Evolutionary conservation across 2,888 invertebrate genomes (phyloP).

Genomic region (Chalcis sispes): DNA sequence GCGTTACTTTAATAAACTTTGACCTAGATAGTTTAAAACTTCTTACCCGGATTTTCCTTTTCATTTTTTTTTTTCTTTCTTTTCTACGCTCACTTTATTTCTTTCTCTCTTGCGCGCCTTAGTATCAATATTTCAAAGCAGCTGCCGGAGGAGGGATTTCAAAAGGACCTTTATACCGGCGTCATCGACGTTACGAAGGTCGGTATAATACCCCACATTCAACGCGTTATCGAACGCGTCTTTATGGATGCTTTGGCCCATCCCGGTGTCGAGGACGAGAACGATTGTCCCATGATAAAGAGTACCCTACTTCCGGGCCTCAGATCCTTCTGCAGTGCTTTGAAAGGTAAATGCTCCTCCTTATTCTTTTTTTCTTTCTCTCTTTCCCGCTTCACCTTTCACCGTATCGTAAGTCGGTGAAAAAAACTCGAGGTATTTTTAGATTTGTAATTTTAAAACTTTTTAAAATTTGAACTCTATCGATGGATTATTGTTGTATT

Average conservation of each 20-base stretch:
- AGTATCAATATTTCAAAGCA: constrained; percentile 88
- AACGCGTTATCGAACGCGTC: constrained; percentile 91
- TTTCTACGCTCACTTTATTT: no score
- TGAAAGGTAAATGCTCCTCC: constrained; percentile 80
- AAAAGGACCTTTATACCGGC: constrained; percentile 88
- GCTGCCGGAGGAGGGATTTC: constrained; percentile 94
- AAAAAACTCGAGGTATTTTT: no score
- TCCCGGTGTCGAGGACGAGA: constrained; percentile 87
- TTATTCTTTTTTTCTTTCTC: not conserved
- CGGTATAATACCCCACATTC: constrained; percentile 90
- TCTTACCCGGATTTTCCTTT: not conserved
- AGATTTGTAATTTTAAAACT: no score
- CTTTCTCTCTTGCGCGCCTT: not conserved
- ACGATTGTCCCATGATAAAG: constrained; percentile 90
- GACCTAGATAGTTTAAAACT: not conserved
- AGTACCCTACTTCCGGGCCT: constrained; percentile 89
- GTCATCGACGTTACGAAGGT: constrained; percentile 87
- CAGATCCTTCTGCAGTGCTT: constrained; percentile 91
- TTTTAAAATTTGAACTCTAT: no score
- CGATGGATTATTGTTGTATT: no score
- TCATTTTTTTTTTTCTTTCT: no score
- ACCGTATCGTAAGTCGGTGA: no score
- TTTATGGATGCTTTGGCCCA: constrained; percentile 93
- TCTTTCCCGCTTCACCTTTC: not conserved
- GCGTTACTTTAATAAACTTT: constrained; percentile 17